Base-by-base conservation (phyloP, 2,113 vertebrate genomes). In the Neolamprologus variostigma region DNA sequence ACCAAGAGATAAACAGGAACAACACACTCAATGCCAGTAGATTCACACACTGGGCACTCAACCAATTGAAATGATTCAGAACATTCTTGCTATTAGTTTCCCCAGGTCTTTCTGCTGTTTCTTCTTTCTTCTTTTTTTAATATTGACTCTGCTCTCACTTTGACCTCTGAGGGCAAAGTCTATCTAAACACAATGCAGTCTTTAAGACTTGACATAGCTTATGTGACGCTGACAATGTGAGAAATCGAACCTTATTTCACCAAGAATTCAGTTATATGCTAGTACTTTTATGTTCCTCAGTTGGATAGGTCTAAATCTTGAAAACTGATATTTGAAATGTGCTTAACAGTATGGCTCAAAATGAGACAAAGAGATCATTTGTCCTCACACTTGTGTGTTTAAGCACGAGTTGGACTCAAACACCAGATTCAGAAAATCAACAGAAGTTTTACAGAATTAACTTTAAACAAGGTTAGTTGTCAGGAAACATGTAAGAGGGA, bases 41-140 rank as follows among this genome's bases (percentile, higher is more conserved):
- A 26, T 47, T 84, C 12, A 37, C 33, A 28, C 63, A 66, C 84
- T 87, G 80, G 81, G 81, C 83, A 63, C 21, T 33, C 57, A 73
- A 90, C 85, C 82, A 80, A 86, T 85, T 82, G 61, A 89, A 85
- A 89, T 86, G 31, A 76, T 16, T 85, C 61, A 53, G 59, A 88
- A 53, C 5, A 7, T 26, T 88, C 54, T 82, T 76, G 13, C 59
- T 37, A 80, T 51, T 71, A 33, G 16, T 78, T 53, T 76, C 71
- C 40, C 50, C 45, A 63, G n/a, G 28, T n/a, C 28, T 76, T 83
- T 78, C 37, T 83, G 21, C 51, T 57, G 50, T 61, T 80, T 53
- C 66, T 37, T 21, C 31, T 76, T 81, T 73, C 53, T 63, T 83
- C 42, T 51, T 53, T 31, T 80, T 57, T 68, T 13, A 66, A 61